Conservation (phyloP, 2,797 vertebrate genomes). For the Falco rusticolus region DNA sequence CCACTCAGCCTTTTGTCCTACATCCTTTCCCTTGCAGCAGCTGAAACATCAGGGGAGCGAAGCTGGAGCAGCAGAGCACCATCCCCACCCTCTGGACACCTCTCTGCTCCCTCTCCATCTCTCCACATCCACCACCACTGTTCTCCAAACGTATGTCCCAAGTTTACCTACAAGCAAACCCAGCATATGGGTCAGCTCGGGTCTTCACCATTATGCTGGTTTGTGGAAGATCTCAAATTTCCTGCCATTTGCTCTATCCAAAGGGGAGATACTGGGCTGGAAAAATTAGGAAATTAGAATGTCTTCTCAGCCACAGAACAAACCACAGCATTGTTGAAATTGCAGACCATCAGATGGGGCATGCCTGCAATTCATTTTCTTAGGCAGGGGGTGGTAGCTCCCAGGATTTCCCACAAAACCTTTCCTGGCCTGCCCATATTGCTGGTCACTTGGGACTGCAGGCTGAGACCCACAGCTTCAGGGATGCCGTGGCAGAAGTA, state of each 20-base stretch:
- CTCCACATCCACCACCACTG: not conserved
- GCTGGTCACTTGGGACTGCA: not conserved
- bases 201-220: not conserved
- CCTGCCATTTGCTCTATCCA: not conserved
- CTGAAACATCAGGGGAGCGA: not conserved
- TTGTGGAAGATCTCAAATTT: not conserved
- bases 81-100: not conserved
- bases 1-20: not conserved
- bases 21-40: not conserved
- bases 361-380: not conserved
- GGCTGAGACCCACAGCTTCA: not conserved
- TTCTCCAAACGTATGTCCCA: not conserved
- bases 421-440: no score
- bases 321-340: constrained; percentile 40
- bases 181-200: not conserved
- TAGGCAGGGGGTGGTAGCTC: not conserved
- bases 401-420: not conserved
- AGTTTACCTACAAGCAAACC: not conserved
- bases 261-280: not conserved
- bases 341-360: not conserved
- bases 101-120: not conserved
- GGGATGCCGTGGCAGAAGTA: not conserved
- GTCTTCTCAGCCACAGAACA: not conserved
- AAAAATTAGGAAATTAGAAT: not conserved
- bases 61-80: not conserved